Evolutionary conservation across 2,888 invertebrate species (phyloP).

Genomic region (Galerucella calmariensis): DNA sequence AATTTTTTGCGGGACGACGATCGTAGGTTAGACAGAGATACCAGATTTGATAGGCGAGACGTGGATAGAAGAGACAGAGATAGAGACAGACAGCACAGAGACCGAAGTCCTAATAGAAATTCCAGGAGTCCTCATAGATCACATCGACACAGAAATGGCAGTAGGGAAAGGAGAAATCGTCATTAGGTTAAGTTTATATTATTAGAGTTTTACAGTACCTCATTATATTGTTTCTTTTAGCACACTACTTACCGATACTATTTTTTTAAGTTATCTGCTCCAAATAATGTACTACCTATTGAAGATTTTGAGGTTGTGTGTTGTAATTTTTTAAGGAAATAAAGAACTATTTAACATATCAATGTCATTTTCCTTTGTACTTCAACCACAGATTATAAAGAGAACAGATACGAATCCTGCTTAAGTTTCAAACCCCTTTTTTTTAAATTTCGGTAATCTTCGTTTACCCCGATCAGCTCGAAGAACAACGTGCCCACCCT

Average conservation of each 20-base stretch:
- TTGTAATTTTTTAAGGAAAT: too few species aligned
- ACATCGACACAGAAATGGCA: constrained; percentile 49
- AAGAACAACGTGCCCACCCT: too few species aligned
- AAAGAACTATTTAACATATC: too few species aligned
- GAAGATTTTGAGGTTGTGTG: too few species aligned
- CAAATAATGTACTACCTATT: too few species aligned
- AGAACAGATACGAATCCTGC: too few species aligned
- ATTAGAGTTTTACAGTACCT: background rate
- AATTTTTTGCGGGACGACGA: constrained; percentile 59
- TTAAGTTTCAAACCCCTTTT: too few species aligned
- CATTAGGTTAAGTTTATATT: constrained; percentile 17
- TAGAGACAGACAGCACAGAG: constrained; percentile 50
- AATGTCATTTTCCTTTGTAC: too few species aligned
- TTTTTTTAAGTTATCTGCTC: too few species aligned
- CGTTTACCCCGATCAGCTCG: too few species aligned
- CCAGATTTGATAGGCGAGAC: constrained; percentile 54
- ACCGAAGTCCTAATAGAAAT: constrained; percentile 53
- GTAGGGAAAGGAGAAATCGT: constrained; percentile 31
- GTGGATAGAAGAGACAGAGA: constrained; percentile 55
- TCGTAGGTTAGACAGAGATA: constrained; percentile 53
- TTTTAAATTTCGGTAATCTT: too few species aligned
- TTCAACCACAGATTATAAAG: too few species aligned
- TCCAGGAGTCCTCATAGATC: constrained; percentile 35
- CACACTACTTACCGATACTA: background rate
- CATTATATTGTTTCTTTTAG: constrained; percentile 7